A percentile compares a stretch with the other conserved stretches of the same genome.
phyloP scores from a whole-genome alignment of 2,113 vertebrate genomes.

The Nothoprocta pentlandii region DNA sequence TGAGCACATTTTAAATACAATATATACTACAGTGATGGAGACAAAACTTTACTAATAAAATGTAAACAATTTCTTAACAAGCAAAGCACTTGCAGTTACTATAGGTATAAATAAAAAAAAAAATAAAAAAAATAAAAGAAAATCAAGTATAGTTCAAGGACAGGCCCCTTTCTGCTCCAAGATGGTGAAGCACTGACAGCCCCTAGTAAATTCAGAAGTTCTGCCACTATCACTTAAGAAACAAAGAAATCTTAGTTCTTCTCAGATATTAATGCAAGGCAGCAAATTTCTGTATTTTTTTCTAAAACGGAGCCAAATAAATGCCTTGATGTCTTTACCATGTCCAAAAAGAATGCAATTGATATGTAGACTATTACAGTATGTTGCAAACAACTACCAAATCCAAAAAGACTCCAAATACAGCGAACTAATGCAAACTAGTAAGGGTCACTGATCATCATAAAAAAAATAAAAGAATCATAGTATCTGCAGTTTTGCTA shows the following conservation, averaged over 20 bases:
- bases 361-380: neutral
- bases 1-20: too few relatives aligned
- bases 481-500: neutral
- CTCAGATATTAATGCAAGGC: neutral
- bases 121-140: too few relatives aligned
- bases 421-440: neutral
- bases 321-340: neutral
- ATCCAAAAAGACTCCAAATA: neutral
- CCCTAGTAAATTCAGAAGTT: neutral
- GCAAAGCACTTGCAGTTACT: neutral
- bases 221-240: neutral
- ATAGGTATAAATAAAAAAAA: too few relatives aligned
- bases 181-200: neutral
- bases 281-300: neutral
- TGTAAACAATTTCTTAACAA: neutral
- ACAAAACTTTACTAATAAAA: too few relatives aligned
- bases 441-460: fast-evolving
- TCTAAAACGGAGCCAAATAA: neutral
- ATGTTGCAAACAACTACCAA: neutral
- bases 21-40: too few relatives aligned
- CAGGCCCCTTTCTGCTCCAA: neutral
- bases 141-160: neutral
- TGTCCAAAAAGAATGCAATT: neutral
- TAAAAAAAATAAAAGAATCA: neutral
- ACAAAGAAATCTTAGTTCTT: neutral